Percentiles rank a stretch among this genome's conserved stretches.
phyloP scores from a whole-genome alignment of 2,888 invertebrate species.

The Cantharis nigra region DNA sequence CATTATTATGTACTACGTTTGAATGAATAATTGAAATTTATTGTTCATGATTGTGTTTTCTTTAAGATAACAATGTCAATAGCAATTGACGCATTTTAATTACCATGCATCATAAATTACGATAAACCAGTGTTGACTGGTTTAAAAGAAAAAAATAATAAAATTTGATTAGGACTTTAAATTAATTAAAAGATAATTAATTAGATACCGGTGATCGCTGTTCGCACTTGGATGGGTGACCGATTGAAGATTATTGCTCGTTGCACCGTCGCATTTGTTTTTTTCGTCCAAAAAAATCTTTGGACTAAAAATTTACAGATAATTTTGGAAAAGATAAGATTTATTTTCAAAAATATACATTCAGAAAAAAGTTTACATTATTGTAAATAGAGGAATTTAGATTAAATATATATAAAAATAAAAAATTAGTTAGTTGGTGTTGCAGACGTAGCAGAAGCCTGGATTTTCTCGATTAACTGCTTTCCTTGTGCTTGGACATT shows the following conservation, averaged over 20 bases:
- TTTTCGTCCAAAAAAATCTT: no score
- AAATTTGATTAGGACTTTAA: not conserved
- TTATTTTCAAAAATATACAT: not conserved
- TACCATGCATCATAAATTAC: not conserved
- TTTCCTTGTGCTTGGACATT: not conserved
- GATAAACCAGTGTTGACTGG: no score
- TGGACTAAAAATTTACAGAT: no score
- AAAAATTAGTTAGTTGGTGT: not conserved
- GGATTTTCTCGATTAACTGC: not conserved
- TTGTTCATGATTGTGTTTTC: not conserved
- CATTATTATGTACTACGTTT: not conserved
- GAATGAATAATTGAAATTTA: not conserved
- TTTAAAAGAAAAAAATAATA: no score
- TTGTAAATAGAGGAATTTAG: not conserved
- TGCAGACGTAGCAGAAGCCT: not conserved
- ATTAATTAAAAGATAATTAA: no score
- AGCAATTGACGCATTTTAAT: not conserved
- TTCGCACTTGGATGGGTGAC: no score
- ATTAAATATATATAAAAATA: not conserved
- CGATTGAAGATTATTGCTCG: no score
- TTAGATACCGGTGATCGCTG: no score
- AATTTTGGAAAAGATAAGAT: no score
- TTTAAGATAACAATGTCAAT: not conserved
- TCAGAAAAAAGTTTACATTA: not conserved
- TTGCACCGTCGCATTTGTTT: no score